Base-by-base conservation (phyloP, 2,797 vertebrate species). In the Cercopithecus neglectus region DNA sequence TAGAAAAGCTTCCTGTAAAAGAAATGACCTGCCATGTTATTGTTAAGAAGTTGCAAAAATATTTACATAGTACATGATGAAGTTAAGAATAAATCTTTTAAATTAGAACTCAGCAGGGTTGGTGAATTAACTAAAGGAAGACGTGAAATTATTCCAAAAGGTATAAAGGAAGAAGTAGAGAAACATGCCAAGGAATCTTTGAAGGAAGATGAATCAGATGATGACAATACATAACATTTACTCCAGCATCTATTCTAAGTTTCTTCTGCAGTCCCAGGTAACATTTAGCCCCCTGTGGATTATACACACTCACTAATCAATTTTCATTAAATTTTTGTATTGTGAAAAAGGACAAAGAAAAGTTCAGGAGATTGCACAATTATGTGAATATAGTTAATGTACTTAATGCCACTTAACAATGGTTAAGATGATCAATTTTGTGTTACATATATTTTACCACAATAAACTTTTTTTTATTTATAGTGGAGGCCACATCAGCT, bases 41-140 rank as follows among this genome's bases (percentile, higher is more conserved):
- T 50, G 33, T n/a, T 50, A 79, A 79, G 19, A 79, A 79, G 30
- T 53, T 48, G 19, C 30, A 81, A 81, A 81, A 36, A 55, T 26
- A 99, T 99, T 99, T 99, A 99, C 99, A 99, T 99, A 86, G 99
- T 99, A 95, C 99, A 99, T 0, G 99, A 99, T 97, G 99, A 99
- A 99, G 99, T 99, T 96, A 99, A 99, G 98, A 99, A 99, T 98
- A 99, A 99, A 99, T 98, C 99, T 16, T 99, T 99, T 86, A 99
- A 99, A 98, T 91, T 99, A 98, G 99, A 99, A 98, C 99, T 99
- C 98, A 99, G 99, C 98, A 99, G 99, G 99, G 99, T 99, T 92
- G 99, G 99, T 99, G 99, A 99, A 99, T 98, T 99, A 97, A 99
- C 99, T 87, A 99, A 99, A 61, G 99, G 99, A 98, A 99, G 99